Conservation (phyloP, 2,113 vertebrate genomes). For the Nestor notabilis region DNA sequence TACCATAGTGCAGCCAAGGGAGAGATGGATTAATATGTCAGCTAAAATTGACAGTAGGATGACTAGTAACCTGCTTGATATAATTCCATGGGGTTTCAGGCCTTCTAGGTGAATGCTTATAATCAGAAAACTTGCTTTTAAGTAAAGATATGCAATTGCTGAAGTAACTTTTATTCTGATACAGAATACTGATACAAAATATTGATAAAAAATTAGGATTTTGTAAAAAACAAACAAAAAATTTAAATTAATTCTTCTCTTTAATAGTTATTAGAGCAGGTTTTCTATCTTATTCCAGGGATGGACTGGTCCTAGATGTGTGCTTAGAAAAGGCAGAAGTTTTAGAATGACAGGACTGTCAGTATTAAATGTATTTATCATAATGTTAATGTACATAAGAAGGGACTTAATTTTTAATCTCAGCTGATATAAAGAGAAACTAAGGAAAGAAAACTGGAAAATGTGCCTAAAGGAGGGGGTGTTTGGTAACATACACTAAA, state of each 20-base stretch:
- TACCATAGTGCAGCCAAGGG: conserved; percentile 41
- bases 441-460: not conserved
- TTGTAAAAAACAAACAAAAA: not conserved
- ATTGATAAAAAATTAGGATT: not conserved
- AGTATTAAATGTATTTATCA: not conserved
- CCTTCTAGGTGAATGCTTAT: conserved; percentile 41
- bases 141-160: not conserved
- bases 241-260: not conserved
- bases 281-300: not conserved
- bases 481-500: not conserved
- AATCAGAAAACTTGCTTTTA: not conserved
- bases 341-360: not conserved
- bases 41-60: conserved; percentile 67
- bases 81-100: conserved; percentile 54
- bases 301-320: not conserved
- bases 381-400: not conserved
- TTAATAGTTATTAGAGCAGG: not conserved
- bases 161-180: not conserved
- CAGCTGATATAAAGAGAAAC: not conserved
- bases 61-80: conserved; percentile 48
- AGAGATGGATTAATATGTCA: conserved; percentile 76
- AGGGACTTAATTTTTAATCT: not conserved
- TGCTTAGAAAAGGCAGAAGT: not conserved
- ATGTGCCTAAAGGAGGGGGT: not conserved
- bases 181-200: not conserved